Conservation (phyloP, 2,888 invertebrate genomes). For the Temnothorax unifasciatus region DNA sequence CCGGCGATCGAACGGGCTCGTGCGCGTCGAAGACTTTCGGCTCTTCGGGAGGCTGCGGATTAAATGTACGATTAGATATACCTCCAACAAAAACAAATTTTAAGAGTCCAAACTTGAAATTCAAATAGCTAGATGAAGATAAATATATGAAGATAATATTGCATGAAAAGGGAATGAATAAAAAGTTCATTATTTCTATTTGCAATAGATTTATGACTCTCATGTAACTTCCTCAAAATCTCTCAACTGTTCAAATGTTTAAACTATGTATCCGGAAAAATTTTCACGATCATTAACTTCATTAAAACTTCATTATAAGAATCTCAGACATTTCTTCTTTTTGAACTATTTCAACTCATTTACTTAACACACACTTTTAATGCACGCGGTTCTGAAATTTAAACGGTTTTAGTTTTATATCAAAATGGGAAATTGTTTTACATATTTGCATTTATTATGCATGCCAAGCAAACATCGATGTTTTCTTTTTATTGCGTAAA, state of each 20-base stretch:
- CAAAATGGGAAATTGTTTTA: neutral
- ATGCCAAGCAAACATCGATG: neutral
- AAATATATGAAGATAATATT: neutral
- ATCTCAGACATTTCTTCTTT: neutral
- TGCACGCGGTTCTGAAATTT: neutral
- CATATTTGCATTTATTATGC: neutral
- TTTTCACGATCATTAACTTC: neutral
- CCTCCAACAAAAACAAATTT: neutral
- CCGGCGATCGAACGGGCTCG: conserved; percentile 2
- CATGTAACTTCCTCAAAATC: neutral
- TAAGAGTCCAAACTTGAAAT: neutral
- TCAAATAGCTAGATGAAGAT: neutral
- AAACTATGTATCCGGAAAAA: neutral
- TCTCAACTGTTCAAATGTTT: neutral
- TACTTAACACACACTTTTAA: neutral
- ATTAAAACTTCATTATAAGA: neutral
- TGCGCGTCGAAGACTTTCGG: neutral
- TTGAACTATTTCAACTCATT: neutral
- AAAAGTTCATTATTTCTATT: neutral
- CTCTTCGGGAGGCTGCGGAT: neutral
- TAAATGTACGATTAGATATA: neutral
- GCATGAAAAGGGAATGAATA: too few species aligned
- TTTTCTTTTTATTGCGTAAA: neutral
- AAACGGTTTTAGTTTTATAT: neutral
- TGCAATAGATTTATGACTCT: too few species aligned